A percentile compares a stretch with the other conserved stretches of the same genome.
These are phyloP conservation scores for Drosophila neutralis DNA, from an alignment of 2,888 invertebrate species.

Conservation along the genomic window DNA sequence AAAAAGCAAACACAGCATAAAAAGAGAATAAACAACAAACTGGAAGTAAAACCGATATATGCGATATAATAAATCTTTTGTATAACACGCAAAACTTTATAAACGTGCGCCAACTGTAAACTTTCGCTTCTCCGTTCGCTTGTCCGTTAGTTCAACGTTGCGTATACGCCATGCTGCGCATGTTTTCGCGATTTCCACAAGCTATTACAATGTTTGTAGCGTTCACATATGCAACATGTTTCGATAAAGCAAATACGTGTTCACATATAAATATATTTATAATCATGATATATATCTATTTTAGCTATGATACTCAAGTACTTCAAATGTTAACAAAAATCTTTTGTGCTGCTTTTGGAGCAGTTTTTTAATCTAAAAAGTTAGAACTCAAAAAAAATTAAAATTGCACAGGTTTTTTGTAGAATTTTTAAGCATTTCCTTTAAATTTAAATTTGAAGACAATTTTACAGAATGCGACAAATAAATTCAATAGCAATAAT, in stretches of 20 bases:
- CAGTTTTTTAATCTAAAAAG: background rate
- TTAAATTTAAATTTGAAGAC: background rate
- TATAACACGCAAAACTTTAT: constrained; percentile 77
- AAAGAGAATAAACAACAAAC: constrained; percentile 23
- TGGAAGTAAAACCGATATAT: constrained; percentile 52
- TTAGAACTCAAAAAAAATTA: no score
- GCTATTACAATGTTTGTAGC: constrained; percentile 37
- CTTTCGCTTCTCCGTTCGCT: constrained; percentile 64
- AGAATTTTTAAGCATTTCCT: background rate
- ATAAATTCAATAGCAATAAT: background rate
- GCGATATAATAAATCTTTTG: constrained; percentile 66
- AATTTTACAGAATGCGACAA: background rate
- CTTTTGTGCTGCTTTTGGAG: constrained; percentile 1
- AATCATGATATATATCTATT: background rate
- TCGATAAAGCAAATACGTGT: background rate
- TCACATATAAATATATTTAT: background rate
- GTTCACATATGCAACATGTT: constrained; percentile 18
- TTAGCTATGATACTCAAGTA: background rate
- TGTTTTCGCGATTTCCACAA: constrained; percentile 55
- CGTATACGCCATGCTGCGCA: constrained; percentile 69
- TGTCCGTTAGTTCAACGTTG: constrained; percentile 47
- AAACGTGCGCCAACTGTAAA: constrained; percentile 77
- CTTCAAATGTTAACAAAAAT: background rate
- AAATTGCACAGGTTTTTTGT: background rate
- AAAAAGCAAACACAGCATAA: constrained; percentile 57